Evolutionary conservation across 2,888 invertebrate genomes (phyloP).

Genomic region (Alsophila aescularia): DNA sequence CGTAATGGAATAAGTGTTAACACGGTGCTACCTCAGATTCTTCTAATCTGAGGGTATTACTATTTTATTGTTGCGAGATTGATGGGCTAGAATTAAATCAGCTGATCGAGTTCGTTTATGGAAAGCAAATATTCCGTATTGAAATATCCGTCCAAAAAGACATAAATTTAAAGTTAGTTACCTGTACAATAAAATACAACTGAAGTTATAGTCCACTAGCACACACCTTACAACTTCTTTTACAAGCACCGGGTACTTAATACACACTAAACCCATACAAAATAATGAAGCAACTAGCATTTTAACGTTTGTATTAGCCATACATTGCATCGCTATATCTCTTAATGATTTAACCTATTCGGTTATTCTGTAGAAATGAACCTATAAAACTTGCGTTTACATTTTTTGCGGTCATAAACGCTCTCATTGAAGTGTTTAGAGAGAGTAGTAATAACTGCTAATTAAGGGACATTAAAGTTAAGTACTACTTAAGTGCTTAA

Average conservation of each 20-base stretch:
- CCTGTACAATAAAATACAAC: too few relatives aligned
- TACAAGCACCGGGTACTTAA: not conserved
- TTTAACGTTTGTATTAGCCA: not conserved
- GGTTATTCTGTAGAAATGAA: conserved; percentile 28
- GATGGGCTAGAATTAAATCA: too few relatives aligned
- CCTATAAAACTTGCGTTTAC: conserved; percentile 18
- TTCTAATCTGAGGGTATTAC: too few relatives aligned
- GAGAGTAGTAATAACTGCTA: conserved; percentile 33
- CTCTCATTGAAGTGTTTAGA: conserved; percentile 33
- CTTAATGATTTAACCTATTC: conserved; percentile 15
- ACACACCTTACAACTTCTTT: conserved; percentile 2
- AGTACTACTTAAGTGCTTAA: conserved; percentile 20
- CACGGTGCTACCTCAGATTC: too few relatives aligned
- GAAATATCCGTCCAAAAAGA: not conserved
- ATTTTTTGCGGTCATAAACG: conserved; percentile 37
- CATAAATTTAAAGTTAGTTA: too few relatives aligned
- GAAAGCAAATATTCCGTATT: not conserved
- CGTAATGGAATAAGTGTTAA: too few relatives aligned
- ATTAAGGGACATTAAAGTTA: conserved; percentile 37
- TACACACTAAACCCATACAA: conserved; percentile 6
- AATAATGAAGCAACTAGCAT: conserved; percentile 25
- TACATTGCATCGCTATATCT: not conserved
- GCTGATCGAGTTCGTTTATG: not conserved
- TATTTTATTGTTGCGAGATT: too few relatives aligned
- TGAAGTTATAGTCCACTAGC: not conserved